Percentiles rank a stretch among this genome's conserved stretches.
phyloP scores from a whole-genome alignment of 2,113 vertebrate species.

The Chaenogobius annularis region DNA sequence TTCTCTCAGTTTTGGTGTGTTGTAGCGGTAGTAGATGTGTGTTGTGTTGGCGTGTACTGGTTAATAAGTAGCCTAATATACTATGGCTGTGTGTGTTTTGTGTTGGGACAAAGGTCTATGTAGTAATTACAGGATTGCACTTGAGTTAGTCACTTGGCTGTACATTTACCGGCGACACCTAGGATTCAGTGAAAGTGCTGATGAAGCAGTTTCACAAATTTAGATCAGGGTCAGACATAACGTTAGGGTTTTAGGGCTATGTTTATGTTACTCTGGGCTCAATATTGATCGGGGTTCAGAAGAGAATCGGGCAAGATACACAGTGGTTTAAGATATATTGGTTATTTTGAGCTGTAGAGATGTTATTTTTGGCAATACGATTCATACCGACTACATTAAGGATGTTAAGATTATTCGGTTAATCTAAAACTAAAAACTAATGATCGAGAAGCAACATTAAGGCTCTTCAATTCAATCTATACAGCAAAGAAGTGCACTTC shows the following conservation, averaged over 20 bases:
- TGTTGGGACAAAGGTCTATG: slow-evolving; percentile 68
- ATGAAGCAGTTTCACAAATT: slow-evolving; percentile 36
- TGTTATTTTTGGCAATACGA: too few relatives aligned
- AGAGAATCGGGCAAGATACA: background rate
- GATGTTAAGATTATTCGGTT: too few relatives aligned
- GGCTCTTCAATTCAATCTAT: too few relatives aligned
- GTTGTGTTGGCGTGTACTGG: slow-evolving; percentile 40
- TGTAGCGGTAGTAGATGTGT: slow-evolving; percentile 6
- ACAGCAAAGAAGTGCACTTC: too few relatives aligned
- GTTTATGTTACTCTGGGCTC: slow-evolving; percentile 29
- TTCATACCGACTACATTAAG: too few relatives aligned
- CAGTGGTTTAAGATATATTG: background rate
- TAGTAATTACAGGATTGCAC: background rate
- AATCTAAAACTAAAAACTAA: too few relatives aligned
- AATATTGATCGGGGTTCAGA: slow-evolving; percentile 36
- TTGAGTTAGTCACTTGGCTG: slow-evolving; percentile 7
- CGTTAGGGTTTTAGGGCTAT: slow-evolving; percentile 23
- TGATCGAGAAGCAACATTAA: too few relatives aligned
- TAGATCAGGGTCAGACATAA: slow-evolving; percentile 33
- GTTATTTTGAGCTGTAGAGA: background rate
- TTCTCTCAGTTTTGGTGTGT: background rate
- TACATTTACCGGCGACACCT: background rate
- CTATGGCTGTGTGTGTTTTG: slow-evolving; percentile 55
- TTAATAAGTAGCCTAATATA: slow-evolving; percentile 84
- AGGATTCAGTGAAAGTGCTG: slow-evolving; percentile 22